Conservation (phyloP, 1,140 invertebrate genomes). For the Apis cerana region DNA sequence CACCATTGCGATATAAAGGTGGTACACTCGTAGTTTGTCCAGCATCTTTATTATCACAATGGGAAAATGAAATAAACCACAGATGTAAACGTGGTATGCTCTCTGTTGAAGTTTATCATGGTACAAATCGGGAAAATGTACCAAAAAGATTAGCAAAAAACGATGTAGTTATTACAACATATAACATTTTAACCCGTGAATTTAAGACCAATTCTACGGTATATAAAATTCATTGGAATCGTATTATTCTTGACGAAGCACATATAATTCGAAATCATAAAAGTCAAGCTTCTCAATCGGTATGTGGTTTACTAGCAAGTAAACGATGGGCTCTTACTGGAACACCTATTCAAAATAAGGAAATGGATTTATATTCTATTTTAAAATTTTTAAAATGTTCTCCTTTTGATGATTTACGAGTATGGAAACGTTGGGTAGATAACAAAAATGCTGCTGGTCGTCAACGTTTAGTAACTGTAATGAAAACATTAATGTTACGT, state of each 20-base stretch:
- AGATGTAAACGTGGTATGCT: slow-evolving; percentile 85
- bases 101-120: slow-evolving; percentile 90
- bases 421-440: slow-evolving; percentile 86
- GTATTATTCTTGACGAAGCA: slow-evolving; percentile 96
- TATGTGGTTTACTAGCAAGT: slow-evolving; percentile 84
- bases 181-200: slow-evolving; percentile 85
- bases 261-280: slow-evolving; percentile 95
- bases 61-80: slow-evolving; percentile 90
- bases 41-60: slow-evolving; percentile 91
- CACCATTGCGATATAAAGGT: slow-evolving; percentile 77
- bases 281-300: slow-evolving; percentile 86
- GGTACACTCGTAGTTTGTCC: slow-evolving; percentile 95
- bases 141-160: slow-evolving; percentile 83
- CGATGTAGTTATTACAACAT: slow-evolving; percentile 91
- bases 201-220: slow-evolving; percentile 67
- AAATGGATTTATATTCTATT: slow-evolving; percentile 93
- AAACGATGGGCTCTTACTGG: slow-evolving; percentile 94
- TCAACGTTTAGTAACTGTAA: slow-evolving; percentile 88
- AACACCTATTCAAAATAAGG: slow-evolving; percentile 97
- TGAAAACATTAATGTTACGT: slow-evolving; percentile 91
- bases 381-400: slow-evolving; percentile 91
- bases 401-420: slow-evolving; percentile 92
- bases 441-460: slow-evolving; percentile 88
- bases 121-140: slow-evolving; percentile 86
- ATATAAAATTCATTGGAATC: slow-evolving; percentile 86